These are phyloP conservation scores for Calcarius lapponicus DNA, from an alignment of 2,797 vertebrate species.

Conservation along the genomic window DNA sequence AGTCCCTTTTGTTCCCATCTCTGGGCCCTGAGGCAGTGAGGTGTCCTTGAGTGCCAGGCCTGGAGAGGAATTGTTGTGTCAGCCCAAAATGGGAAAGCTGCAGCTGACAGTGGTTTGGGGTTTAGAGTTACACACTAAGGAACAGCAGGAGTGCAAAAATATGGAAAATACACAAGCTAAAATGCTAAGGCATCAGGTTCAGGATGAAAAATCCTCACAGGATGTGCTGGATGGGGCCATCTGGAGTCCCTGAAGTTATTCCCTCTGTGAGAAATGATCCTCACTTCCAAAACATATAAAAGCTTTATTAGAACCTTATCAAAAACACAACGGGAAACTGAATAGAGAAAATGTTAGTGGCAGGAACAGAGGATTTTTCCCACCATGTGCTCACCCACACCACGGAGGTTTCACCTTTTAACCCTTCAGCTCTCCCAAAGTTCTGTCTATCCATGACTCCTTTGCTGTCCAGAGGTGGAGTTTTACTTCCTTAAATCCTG, in stretches of 20 bases:
- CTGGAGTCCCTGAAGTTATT: not conserved
- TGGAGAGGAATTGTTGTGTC: not conserved
- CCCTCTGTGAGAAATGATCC: not conserved
- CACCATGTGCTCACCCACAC: too few relatives aligned
- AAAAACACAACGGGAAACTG: too few relatives aligned
- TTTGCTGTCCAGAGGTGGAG: too few relatives aligned
- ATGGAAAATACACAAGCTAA: accelerated
- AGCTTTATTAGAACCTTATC: too few relatives aligned
- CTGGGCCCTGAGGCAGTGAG: not conserved
- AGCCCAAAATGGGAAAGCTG: not conserved
- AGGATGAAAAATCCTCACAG: not conserved
- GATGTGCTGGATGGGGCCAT: not conserved
- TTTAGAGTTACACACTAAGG: not conserved
- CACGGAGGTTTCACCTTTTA: too few relatives aligned
- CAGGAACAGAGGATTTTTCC: too few relatives aligned
- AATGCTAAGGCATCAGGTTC: not conserved
- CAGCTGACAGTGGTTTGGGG: not conserved
- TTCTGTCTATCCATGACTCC: too few relatives aligned
- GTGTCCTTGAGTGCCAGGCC: not conserved
- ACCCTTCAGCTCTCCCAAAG: too few relatives aligned
- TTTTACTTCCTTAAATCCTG: too few relatives aligned
- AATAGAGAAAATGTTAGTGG: too few relatives aligned
- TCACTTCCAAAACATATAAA: too few relatives aligned
- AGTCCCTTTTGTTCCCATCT: not conserved
- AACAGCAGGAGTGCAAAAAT: accelerated